These are phyloP conservation scores for Ellobius talpinus DNA, from an alignment of 2,113 vertebrate species.

Conservation along the genomic window DNA sequence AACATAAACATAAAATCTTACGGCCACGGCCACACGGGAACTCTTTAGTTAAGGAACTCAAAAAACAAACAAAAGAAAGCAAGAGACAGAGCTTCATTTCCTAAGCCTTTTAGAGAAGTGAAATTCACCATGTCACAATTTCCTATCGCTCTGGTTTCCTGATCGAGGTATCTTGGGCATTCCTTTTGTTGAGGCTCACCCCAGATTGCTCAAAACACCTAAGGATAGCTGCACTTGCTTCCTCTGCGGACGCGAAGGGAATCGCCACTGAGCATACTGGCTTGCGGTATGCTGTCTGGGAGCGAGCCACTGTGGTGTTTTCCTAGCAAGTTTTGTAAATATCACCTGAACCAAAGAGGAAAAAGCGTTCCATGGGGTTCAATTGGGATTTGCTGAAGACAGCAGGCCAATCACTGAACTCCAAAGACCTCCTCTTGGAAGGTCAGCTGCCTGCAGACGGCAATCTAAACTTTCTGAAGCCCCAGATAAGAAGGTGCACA, in stretches of 20 bases:
- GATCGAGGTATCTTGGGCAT: slow-evolving; percentile 29
- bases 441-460: not conserved
- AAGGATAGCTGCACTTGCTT: not conserved
- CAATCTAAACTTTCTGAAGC: not conserved
- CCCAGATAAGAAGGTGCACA: not conserved
- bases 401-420: not conserved
- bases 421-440: not conserved
- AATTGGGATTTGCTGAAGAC: not conserved
- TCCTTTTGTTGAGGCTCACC: not conserved
- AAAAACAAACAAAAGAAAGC: not conserved
- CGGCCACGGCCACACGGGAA: not conserved
- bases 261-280: not conserved
- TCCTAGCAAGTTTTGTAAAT: slow-evolving; percentile 36
- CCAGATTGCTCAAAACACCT: not conserved
- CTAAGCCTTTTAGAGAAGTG: slow-evolving; percentile 14
- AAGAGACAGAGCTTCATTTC: not conserved
- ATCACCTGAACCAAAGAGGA: slow-evolving; percentile 13
- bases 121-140: slow-evolving; percentile 16
- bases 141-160: not conserved
- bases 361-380: not conserved
- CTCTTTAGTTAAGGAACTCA: slow-evolving; percentile 48
- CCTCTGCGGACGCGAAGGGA: not conserved
- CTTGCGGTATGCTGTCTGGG: not conserved
- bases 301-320: not conserved
- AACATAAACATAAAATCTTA: not conserved